Base-by-base conservation (phyloP, 2,113 vertebrate genomes). In the Chloebia gouldiae region DNA sequence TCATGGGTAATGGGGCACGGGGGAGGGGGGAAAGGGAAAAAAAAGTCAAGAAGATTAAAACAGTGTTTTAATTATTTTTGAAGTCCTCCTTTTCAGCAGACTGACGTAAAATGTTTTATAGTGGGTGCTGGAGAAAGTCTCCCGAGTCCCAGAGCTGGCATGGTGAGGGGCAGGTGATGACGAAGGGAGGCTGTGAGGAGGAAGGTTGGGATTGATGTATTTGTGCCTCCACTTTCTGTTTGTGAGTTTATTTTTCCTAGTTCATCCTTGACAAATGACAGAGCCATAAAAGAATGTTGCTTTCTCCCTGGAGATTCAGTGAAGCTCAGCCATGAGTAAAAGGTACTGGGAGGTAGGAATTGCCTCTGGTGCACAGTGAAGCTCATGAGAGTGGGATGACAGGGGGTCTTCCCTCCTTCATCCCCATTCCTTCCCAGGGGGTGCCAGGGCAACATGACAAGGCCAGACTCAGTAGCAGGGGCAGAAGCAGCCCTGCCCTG, bases 221-320 rank as follows among this genome's bases (percentile, higher is more conserved):
- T 69, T 60, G 7, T 42, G 90, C 83, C 79, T 93, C 95, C 56
- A 79, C 76, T 93, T 96, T 95, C 85, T 88, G 75, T 92, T 95
- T 91, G 80, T 6, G 3, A 95, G 94, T 92, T 97, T 96, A 75
- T 95, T 96, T 97, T 96, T 88, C 81, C 91, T 93, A 84, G 83
- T 90, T 93, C 72, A 69, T 90, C 75, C 39, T 59, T 77, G 73
- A 94, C 86, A 93, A 92, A 91, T 70, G 77, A 72, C 69, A 70
- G 83, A 86, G 72, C 79, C 51, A 86, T 95, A 87, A 95, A 95
- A 72, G 18, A 59, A 42, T 47, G 71, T 63, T 31, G 8, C 40
- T 60, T 80, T 91, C 40, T 65, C 13, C 28, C 24, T 64, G n/a
- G 51, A 76, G 40, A 85, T 50, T 40, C 3, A 6, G 60, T 10